Base-by-base conservation (phyloP, 2,113 vertebrate species). In the Progne subis region DNA sequence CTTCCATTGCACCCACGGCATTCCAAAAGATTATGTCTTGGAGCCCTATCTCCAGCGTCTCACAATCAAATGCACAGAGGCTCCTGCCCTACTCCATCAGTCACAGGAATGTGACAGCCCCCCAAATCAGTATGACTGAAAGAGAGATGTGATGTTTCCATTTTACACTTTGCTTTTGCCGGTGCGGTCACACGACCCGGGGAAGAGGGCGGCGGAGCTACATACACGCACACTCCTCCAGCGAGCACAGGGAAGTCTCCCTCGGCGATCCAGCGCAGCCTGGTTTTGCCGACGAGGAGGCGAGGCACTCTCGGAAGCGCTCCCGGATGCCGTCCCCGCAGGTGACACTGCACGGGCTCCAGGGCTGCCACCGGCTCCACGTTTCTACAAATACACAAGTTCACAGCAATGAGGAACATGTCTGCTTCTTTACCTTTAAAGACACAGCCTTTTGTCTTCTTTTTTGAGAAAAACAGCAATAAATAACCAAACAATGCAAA, bases 251-350 rank as follows among this genome's bases (percentile, higher is more conserved):
- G 25, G 99, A 99, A 44, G 98, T 98, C 90, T 99, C 99, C 47
- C 92, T 98, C 15, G 98, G 87, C 55, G 97, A 95, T 92, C 99
- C 99, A 11, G 96, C 95, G 31, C 99, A 99, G 82, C 97, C 96
- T 41, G 98, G 80, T 39, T 98, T 97, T 69, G 97, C 97, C 5
- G 97, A 96, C 11, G 97, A 98, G 86, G 99, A 97, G 77, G 97
- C 95, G 88, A 99, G 96, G 94, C 99, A 99, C 90, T 98, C 96
- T 9, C 99, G 98, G 83, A 95, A 95, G 50, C 99, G 98, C 88
- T 99, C 98, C 92, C 99, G 98, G 88, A 99, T 91, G 0, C 99
- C 99, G 0, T 99, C 99, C 28, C 99, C 99, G 14, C 99, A 99
- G 21, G 98, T 99, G 88, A 98, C 97, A 4, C 99, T 99, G 97